A percentile compares a stretch with the other conserved stretches of the same genome.
Conservation (phyloP, 2,888 invertebrate species). For the Osedax fenrisi region DNA sequence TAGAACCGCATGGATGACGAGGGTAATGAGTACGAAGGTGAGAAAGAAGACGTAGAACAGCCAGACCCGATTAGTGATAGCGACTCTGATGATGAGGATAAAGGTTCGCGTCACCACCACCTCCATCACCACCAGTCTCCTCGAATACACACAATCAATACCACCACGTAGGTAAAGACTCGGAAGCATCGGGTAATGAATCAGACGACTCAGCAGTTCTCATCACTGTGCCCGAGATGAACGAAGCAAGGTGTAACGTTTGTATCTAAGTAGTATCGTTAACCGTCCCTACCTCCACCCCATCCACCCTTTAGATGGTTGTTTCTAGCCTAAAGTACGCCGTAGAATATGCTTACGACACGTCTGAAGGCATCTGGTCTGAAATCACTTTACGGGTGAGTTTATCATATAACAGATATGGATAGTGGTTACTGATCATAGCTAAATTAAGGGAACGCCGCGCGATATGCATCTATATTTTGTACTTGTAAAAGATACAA, state of each 20-base stretch:
- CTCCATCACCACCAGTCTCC: too few species aligned
- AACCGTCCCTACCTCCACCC: not conserved
- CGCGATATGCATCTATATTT: too few species aligned
- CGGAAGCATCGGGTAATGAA: not conserved
- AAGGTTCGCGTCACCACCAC: too few species aligned
- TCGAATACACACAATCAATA: too few species aligned
- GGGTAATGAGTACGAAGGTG: not conserved
- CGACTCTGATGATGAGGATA: not conserved
- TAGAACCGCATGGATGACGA: slow-evolving; percentile 4
- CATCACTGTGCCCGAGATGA: not conserved
- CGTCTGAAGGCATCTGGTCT: slow-evolving; percentile 68
- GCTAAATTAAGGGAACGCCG: too few species aligned
- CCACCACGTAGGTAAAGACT: too few species aligned
- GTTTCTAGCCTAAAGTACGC: not conserved
- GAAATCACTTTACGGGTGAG: slow-evolving; percentile 60
- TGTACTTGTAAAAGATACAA: too few species aligned
- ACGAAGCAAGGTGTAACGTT: not conserved
- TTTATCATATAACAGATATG: too few species aligned
- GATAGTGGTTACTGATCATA: too few species aligned
- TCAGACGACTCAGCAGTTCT: not conserved
- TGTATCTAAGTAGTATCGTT: not conserved
- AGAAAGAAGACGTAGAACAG: not conserved
- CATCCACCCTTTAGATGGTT: not conserved
- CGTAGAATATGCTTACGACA: slow-evolving; percentile 63
- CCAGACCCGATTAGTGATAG: not conserved